Evolutionary conservation across 2,113 vertebrate species (phyloP).

Genomic region (Ellobius talpinus): DNA sequence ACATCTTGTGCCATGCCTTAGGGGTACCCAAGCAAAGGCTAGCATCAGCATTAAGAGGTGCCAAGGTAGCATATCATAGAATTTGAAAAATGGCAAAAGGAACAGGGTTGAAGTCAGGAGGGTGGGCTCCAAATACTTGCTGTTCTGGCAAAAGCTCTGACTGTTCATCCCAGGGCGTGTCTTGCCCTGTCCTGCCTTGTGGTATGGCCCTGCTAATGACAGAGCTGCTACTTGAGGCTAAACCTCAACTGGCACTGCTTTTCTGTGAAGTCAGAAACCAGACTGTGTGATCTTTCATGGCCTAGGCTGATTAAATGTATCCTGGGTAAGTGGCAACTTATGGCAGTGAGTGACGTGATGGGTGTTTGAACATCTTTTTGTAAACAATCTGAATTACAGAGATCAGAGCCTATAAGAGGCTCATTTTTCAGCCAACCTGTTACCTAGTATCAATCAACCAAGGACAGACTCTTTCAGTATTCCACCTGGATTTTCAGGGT

Average conservation of each 20-base stretch:
- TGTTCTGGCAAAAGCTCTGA: conserved; percentile 56
- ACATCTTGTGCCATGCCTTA: not conserved
- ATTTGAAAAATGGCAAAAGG: conserved; percentile 31
- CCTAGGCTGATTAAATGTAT: not conserved
- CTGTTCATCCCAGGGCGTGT: conserved; percentile 16
- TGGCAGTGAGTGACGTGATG: not conserved
- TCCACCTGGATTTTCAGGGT: not conserved
- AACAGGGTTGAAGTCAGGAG: not conserved
- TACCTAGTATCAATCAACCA: not conserved
- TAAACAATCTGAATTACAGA: conserved; percentile 43
- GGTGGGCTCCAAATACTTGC: not conserved
- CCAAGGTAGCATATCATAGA: not conserved
- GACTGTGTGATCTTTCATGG: not conserved
- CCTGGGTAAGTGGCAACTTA: conserved; percentile 32
- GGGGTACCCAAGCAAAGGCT: not conserved
- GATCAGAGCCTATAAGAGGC: conserved; percentile 15
- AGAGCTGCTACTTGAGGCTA: not conserved
- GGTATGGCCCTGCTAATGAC: conserved; percentile 14
- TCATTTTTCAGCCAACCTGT: conserved; percentile 1
- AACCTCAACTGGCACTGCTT: conserved; percentile 17
- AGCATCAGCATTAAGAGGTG: not conserved
- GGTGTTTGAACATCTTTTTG: not conserved
- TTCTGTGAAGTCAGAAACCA: conserved; percentile 6
- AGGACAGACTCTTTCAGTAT: conserved; percentile 10
- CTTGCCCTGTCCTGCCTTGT: conserved; percentile 12